Percentiles rank a stretch among this genome's conserved stretches.
Conservation (phyloP, 2,888 invertebrate species). For the Xanthia icteritia region DNA sequence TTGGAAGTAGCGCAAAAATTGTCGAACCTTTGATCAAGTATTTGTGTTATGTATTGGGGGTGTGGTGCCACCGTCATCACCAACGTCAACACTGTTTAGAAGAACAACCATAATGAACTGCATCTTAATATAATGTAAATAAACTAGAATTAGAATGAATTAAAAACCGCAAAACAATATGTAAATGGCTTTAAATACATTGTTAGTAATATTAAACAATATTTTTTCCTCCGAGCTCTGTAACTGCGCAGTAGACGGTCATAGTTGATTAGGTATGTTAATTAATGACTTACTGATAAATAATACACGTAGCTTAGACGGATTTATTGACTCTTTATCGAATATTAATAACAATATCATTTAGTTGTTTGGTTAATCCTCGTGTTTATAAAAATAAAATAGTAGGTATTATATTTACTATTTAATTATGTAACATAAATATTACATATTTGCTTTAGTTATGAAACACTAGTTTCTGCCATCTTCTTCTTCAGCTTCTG, state of each 20-base stretch:
- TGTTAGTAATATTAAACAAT: slow-evolving; percentile 58
- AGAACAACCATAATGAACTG: slow-evolving; percentile 10
- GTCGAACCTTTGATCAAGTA: slow-evolving; percentile 27
- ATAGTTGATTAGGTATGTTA: slow-evolving; percentile 72
- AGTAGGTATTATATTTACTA: slow-evolving; percentile 8
- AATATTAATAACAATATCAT: slow-evolving; percentile 56
- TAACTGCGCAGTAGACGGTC: slow-evolving; percentile 72
- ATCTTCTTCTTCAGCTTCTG: no score
- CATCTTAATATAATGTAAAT: slow-evolving; percentile 24
- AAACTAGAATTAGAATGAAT: slow-evolving; percentile 42
- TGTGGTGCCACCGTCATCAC: slow-evolving; percentile 53
- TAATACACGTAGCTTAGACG: slow-evolving; percentile 66
- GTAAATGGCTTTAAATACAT: slow-evolving; percentile 61
- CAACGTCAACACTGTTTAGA: slow-evolving; percentile 34
- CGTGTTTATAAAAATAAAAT: slow-evolving; percentile 18
- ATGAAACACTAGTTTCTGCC: neutral
- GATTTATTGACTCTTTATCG: slow-evolving; percentile 65
- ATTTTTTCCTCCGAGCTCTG: slow-evolving; percentile 67
- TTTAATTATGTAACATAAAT: slow-evolving; percentile 49
- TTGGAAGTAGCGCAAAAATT: slow-evolving; percentile 25
- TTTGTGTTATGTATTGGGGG: slow-evolving; percentile 51
- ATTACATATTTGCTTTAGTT: slow-evolving; percentile 14
- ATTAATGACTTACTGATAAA: slow-evolving; percentile 73
- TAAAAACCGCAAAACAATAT: slow-evolving; percentile 50
- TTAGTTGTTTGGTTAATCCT: slow-evolving; percentile 37